Conservation (phyloP, 2,113 vertebrate species). For the Riparia riparia region DNA sequence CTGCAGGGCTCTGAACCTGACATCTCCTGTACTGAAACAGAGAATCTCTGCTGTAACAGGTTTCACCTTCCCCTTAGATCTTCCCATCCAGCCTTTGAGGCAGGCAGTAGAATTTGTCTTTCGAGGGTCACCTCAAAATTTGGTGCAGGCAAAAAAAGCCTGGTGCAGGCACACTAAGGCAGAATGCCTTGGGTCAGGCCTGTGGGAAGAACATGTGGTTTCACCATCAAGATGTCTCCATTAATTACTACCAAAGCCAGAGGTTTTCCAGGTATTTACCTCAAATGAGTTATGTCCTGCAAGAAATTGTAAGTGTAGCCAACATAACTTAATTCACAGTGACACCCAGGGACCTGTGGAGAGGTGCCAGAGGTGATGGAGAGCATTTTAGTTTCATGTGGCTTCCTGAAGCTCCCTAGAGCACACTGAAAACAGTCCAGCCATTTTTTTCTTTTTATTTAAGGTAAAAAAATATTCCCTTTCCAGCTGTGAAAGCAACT, state of each 20-base stretch:
- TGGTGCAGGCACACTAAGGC: background rate
- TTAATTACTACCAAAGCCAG: constrained; percentile 26
- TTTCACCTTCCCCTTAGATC: background rate
- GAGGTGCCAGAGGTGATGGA: constrained; percentile 7
- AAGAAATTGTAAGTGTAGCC: background rate
- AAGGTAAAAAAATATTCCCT: constrained; percentile 15
- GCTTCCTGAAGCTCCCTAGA: constrained; percentile 43
- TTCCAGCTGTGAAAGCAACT: constrained; percentile 64
- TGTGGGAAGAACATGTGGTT: background rate
- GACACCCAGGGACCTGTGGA: constrained; percentile 12
- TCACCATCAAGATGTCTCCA: accelerated
- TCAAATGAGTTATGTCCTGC: constrained; percentile 16
- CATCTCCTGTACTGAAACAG: background rate
- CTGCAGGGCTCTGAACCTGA: background rate
- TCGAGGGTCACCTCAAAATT: background rate
- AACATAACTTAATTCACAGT: background rate
- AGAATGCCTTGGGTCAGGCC: background rate
- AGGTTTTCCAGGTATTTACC: constrained; percentile 33
- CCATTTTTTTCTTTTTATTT: background rate
- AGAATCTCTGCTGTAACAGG: background rate
- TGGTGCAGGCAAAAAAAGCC: too few relatives aligned
- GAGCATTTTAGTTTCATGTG: constrained; percentile 42
- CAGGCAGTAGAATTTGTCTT: background rate
- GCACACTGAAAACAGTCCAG: constrained; percentile 2
- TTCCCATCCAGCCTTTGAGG: background rate